These are phyloP conservation scores for Clitarchus hookeri DNA, from an alignment of 2,888 invertebrate genomes.

Conservation along the genomic window DNA sequence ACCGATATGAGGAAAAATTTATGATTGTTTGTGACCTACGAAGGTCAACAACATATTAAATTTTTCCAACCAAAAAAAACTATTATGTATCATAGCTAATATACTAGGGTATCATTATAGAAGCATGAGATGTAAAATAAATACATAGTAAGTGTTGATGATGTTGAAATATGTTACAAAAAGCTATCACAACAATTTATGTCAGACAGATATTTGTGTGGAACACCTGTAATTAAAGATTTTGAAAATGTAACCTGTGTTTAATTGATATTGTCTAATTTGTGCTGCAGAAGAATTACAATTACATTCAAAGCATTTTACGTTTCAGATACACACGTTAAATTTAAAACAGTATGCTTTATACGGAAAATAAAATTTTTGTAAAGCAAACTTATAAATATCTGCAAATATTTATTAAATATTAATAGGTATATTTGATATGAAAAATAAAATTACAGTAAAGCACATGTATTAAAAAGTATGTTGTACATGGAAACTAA, in stretches of 20 bases:
- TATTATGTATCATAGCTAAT: conserved; percentile 18
- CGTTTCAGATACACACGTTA: too few species aligned
- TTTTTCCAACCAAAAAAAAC: background rate
- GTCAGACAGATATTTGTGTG: conserved; percentile 40
- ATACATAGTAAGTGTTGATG: conserved; percentile 22
- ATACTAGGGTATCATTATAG: conserved; percentile 27
- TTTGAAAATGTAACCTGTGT: conserved; percentile 33
- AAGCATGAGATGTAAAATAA: conserved; percentile 29
- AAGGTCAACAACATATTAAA: background rate
- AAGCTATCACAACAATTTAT: conserved; percentile 38
- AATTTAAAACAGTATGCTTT: too few species aligned
- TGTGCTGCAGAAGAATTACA: too few species aligned
- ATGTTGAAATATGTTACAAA: conserved; percentile 32
- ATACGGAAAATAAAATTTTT: too few species aligned
- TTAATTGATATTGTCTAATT: too few species aligned
- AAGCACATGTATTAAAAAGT: too few species aligned
- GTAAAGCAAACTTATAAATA: too few species aligned
- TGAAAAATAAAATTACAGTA: too few species aligned
- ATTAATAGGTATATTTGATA: too few species aligned
- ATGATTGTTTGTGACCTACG: background rate
- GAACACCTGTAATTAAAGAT: conserved; percentile 37
- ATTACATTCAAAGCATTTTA: too few species aligned
- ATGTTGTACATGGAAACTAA: too few species aligned
- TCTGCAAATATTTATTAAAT: too few species aligned
- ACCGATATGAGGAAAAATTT: background rate